These are phyloP conservation scores for Nymphalis polychloros DNA, from an alignment of 2,888 invertebrate species.

Conservation along the genomic window DNA sequence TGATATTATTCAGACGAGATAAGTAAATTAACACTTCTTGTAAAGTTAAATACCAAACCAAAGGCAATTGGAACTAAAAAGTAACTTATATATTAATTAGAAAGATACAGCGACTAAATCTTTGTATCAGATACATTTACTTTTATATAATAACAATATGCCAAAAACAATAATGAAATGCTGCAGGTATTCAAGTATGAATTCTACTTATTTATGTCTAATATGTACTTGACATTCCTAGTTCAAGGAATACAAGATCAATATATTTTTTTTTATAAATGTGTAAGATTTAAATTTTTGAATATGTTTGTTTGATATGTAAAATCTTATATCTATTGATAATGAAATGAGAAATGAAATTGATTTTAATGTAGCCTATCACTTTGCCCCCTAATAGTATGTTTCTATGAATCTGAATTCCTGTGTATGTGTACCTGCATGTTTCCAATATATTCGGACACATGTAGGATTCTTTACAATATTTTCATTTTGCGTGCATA, in stretches of 20 bases:
- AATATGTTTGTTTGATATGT: no score
- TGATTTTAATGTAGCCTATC: no score
- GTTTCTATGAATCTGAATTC: no score
- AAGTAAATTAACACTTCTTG: not conserved
- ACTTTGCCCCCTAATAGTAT: no score
- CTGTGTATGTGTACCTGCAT: no score
- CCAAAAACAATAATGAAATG: not conserved
- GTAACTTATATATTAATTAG: constrained; percentile 1
- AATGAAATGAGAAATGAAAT: no score
- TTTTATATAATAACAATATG: not conserved
- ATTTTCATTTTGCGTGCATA: no score
- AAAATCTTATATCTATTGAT: no score
- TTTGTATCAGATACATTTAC: not conserved
- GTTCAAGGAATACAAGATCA: not conserved
- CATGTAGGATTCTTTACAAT: no score
- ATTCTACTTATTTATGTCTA: not conserved
- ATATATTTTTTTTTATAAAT: not conserved
- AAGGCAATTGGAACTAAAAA: not conserved
- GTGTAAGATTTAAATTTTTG: not conserved
- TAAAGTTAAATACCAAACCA: not conserved
- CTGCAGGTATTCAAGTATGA: not conserved
- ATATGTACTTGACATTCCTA: not conserved
- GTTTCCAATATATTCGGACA: no score
- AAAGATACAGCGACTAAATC: not conserved
- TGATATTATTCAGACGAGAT: not conserved